Percentiles rank a stretch among this genome's conserved stretches.
These are phyloP conservation scores for Poeciliopsis presidionis DNA, from an alignment of 2,797 vertebrate genomes.

Conservation along the genomic window DNA sequence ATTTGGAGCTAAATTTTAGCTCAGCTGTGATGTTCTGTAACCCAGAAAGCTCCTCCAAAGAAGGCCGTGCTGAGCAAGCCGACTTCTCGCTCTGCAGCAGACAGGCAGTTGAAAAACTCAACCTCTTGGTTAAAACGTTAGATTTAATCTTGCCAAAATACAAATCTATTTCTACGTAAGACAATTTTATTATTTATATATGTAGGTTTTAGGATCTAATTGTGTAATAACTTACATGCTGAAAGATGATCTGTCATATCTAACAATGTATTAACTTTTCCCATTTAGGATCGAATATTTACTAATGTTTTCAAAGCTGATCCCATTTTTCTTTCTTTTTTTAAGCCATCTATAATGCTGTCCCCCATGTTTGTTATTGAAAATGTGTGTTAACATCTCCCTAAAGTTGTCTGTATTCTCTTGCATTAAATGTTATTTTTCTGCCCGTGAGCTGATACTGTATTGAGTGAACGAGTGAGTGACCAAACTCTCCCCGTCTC, in stretches of 20 bases:
- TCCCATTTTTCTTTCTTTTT: neutral
- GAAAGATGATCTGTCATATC: neutral
- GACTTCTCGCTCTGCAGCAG: neutral
- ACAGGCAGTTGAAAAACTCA: neutral
- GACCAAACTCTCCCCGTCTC: slow-evolving; percentile 36
- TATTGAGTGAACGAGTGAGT: slow-evolving; percentile 9
- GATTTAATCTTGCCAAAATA: neutral
- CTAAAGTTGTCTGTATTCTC: neutral
- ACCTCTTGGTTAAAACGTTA: neutral
- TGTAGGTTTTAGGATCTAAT: neutral
- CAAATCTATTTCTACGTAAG: neutral
- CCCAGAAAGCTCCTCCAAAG: neutral
- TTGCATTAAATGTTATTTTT: neutral
- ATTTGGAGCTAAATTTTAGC: neutral
- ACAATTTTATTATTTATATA: neutral
- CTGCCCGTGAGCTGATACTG: slow-evolving; percentile 25
- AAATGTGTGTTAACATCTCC: neutral
- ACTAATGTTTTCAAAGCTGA: neutral
- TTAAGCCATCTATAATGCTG: neutral
- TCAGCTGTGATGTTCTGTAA: neutral
- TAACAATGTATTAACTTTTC: neutral
- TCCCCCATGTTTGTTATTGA: neutral
- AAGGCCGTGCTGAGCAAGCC: neutral
- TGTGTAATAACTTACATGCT: neutral
- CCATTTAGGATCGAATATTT: neutral